Percentiles rank a stretch among this genome's conserved stretches.
Evolutionary conservation across 2,113 vertebrate species (phyloP).

Genomic region (Jacana jacana): DNA sequence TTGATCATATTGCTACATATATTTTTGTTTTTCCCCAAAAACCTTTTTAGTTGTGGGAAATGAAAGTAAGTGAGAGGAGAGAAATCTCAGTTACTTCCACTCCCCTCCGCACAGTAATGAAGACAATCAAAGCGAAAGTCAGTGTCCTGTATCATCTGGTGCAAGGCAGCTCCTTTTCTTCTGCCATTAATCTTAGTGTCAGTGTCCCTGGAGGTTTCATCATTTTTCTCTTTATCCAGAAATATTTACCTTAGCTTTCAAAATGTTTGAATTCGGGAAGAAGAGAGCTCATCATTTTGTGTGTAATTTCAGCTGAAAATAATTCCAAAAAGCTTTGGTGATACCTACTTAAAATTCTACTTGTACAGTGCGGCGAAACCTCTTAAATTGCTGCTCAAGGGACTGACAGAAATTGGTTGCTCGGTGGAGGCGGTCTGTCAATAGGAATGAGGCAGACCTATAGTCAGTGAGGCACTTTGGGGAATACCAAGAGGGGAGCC

Average conservation of each 20-base stretch:
- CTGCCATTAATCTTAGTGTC: background rate
- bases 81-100: background rate
- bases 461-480: background rate
- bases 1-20: background rate
- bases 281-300: background rate
- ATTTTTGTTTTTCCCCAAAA: background rate
- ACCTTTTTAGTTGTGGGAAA: background rate
- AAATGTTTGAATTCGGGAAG: background rate
- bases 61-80: background rate
- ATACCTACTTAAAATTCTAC: background rate
- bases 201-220: background rate
- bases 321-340: background rate
- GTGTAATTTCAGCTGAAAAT: background rate
- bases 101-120: background rate
- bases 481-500: background rate
- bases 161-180: background rate
- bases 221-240: background rate
- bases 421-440: background rate
- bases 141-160: background rate
- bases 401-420: background rate
- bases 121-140: background rate
- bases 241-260: constrained; percentile 15
- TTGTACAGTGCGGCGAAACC: background rate
- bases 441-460: background rate
- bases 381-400: background rate